These are phyloP conservation scores for Galaxias olidus DNA, from an alignment of 2,797 vertebrate genomes.

Conservation along the genomic window DNA sequence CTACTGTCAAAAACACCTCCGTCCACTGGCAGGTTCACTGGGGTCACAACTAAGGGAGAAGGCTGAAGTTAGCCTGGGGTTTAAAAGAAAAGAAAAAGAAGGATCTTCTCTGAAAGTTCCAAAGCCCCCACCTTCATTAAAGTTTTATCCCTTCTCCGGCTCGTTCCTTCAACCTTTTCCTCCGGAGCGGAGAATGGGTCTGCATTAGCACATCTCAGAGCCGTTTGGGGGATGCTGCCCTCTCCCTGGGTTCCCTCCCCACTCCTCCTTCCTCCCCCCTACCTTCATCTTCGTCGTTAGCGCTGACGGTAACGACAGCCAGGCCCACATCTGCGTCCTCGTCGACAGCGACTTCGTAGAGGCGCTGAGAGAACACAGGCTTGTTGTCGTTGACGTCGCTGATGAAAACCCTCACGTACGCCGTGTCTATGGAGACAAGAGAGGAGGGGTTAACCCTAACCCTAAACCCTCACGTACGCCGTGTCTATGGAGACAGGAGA, in stretches of 20 bases:
- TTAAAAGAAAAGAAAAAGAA: too few relatives aligned
- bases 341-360: slow-evolving; percentile 83
- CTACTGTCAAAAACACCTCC: too few relatives aligned
- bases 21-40: too few relatives aligned
- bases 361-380: slow-evolving; percentile 79
- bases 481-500: slow-evolving; percentile 82
- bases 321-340: slow-evolving; percentile 87
- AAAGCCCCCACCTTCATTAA: too few relatives aligned
- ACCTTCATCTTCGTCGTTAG: slow-evolving; percentile 89
- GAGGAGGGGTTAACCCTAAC: slow-evolving; percentile 63
- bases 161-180: slow-evolving; percentile 39
- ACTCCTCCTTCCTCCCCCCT: slow-evolving; percentile 5
- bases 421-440: slow-evolving; percentile 78
- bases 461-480: slow-evolving; percentile 84
- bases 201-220: too few relatives aligned
- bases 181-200: slow-evolving; percentile 7
- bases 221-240: too few relatives aligned
- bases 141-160: slow-evolving; percentile 1
- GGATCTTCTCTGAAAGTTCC: too few relatives aligned
- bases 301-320: slow-evolving; percentile 80
- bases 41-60: too few relatives aligned
- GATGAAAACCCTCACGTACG: slow-evolving; percentile 86
- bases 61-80: too few relatives aligned
- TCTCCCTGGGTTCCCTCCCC: neutral
- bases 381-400: slow-evolving; percentile 93